Percentiles rank a stretch among this genome's conserved stretches.
phyloP scores from a whole-genome alignment of 2,797 vertebrate species.

The Leptodactylus fallax region DNA sequence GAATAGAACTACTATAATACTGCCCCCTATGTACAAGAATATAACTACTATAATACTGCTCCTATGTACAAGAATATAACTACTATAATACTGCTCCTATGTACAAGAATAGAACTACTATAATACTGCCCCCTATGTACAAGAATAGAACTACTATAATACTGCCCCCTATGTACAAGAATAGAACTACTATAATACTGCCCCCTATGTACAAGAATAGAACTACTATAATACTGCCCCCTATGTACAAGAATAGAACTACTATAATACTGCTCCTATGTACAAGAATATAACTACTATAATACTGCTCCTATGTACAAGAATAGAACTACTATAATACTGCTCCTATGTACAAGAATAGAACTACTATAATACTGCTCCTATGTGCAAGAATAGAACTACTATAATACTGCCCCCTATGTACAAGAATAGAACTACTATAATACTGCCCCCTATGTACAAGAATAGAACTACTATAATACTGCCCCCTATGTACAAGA shows the following conservation, averaged over 20 bases:
- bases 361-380: constrained; percentile 15
- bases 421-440: too few relatives aligned
- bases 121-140: not conserved
- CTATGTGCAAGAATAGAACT: constrained; percentile 5
- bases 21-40: constrained; percentile 1
- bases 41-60: constrained; percentile 17
- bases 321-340: constrained; percentile 15
- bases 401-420: constrained; percentile 1
- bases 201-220: not conserved
- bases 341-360: constrained; percentile 4
- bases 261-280: constrained; percentile 11
- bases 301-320: constrained; percentile 4
- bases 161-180: not conserved
- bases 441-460: too few relatives aligned
- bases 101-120: constrained; percentile 12
- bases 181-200: constrained; percentile 20
- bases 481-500: too few relatives aligned
- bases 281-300: constrained; percentile 13
- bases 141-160: constrained; percentile 19
- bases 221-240: constrained; percentile 14
- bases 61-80: constrained; percentile 13
- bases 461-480: too few relatives aligned
- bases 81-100: constrained; percentile 17
- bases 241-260: not conserved
- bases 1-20: constrained; percentile 17